These are phyloP conservation scores for Euplexia lucipara DNA, from an alignment of 2,888 invertebrate genomes.

Conservation along the genomic window DNA sequence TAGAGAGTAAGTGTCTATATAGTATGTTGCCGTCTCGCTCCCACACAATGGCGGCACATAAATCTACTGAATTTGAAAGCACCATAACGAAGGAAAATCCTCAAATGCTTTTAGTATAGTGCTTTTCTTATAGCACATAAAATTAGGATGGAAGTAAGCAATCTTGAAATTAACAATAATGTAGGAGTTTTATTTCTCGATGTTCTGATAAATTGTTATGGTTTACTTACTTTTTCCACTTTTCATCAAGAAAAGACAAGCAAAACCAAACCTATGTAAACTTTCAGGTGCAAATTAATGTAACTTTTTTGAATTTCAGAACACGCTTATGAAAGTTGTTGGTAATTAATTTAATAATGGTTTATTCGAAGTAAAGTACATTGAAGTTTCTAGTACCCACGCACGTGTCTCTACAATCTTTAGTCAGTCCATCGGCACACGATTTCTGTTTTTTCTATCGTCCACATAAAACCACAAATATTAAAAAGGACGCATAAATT, in stretches of 20 bases:
- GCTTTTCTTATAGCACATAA: slow-evolving; percentile 56
- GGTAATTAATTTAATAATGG: no score
- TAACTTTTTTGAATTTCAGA: background rate
- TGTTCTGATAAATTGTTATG: slow-evolving; percentile 12
- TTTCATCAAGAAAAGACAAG: background rate
- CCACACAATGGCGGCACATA: slow-evolving; percentile 70
- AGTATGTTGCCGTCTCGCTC: slow-evolving; percentile 70
- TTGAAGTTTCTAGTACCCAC: no score
- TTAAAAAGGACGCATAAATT: slow-evolving; percentile 51
- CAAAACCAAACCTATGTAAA: background rate
- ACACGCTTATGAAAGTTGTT: no score
- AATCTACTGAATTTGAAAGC: slow-evolving; percentile 60
- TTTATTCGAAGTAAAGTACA: no score
- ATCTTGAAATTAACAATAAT: slow-evolving; percentile 39
- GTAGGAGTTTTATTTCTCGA: slow-evolving; percentile 6
- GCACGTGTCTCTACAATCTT: slow-evolving; percentile 23
- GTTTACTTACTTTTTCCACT: background rate
- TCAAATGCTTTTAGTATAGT: slow-evolving; percentile 66
- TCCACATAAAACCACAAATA: slow-evolving; percentile 35
- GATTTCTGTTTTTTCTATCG: slow-evolving; percentile 26
- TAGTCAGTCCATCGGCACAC: background rate
- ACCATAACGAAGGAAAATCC: slow-evolving; percentile 65
- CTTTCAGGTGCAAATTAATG: background rate
- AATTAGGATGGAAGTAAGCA: slow-evolving; percentile 55
- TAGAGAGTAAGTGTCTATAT: slow-evolving; percentile 78